These are phyloP conservation scores for Pinctada fucata DNA, from an alignment of 2,888 invertebrate species.

Conservation along the genomic window DNA sequence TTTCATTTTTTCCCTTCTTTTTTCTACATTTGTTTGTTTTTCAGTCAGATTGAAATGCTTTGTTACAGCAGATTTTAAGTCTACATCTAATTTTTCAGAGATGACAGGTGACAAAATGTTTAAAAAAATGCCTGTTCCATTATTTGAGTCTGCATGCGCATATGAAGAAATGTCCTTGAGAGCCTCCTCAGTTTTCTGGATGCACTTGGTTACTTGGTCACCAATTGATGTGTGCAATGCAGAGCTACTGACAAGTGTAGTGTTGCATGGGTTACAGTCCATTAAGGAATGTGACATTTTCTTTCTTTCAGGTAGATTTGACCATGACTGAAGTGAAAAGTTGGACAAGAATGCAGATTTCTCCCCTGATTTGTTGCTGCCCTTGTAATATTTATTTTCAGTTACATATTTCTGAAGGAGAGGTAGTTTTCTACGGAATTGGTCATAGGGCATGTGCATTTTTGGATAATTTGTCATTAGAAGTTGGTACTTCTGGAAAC, in stretches of 20 bases:
- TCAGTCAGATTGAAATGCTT: slow-evolving; percentile 4
- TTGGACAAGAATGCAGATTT: not conserved
- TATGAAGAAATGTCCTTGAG: not conserved
- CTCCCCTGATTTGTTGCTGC: not conserved
- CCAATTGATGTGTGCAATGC: not conserved
- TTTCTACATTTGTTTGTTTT: not conserved
- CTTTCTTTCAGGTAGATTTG: not conserved
- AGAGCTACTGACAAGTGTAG: not conserved
- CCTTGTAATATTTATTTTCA: not conserved
- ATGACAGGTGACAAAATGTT: slow-evolving; percentile 1
- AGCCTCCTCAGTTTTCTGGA: not conserved
- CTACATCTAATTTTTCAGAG: not conserved
- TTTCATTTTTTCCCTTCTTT: slow-evolving; percentile 4
- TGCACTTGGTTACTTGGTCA: not conserved
- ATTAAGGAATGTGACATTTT: not conserved
- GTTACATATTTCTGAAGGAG: not conserved
- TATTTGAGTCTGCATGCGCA: too few relatives aligned
- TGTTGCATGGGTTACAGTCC: not conserved
- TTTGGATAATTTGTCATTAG: slow-evolving; percentile 8
- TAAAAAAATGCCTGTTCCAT: not conserved
- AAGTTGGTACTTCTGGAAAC: too few relatives aligned
- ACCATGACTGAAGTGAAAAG: slow-evolving; percentile 6
- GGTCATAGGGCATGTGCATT: slow-evolving; percentile 12
- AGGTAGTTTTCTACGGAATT: not conserved
- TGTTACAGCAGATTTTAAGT: not conserved